Evolutionary conservation across 2,888 invertebrate species (phyloP).

Genomic region (Sarcophaga subvicina): DNA sequence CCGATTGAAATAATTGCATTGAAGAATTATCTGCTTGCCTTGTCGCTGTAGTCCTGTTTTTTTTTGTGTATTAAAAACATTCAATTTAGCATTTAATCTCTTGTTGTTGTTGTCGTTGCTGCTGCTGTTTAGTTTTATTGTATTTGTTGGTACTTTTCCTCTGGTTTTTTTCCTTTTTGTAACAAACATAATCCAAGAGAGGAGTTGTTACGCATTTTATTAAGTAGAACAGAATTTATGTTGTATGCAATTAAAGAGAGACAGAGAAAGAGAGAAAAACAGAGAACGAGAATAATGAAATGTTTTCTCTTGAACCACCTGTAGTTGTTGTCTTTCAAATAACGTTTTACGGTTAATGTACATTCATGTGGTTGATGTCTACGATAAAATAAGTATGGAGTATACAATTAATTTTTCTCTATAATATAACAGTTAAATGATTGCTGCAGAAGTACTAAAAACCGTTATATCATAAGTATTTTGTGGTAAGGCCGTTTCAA

Average conservation of each 20-base stretch:
- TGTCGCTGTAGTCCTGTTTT: conserved; percentile 6
- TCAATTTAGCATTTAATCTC: conserved; percentile 39
- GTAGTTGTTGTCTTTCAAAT: not conserved
- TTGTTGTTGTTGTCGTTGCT: not conserved
- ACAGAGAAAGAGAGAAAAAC: not conserved
- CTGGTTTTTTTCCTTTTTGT: not conserved
- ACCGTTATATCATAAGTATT: not conserved
- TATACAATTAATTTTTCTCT: too few species aligned
- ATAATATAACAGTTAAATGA: not conserved
- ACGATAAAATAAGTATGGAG: not conserved
- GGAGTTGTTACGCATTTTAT: conserved; percentile 19
- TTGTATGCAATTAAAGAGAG: not conserved
- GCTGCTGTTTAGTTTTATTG: too few species aligned
- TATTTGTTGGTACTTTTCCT: too few species aligned
- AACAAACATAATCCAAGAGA: conserved; percentile 14
- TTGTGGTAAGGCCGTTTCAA: not conserved
- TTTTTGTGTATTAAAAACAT: conserved; percentile 10
- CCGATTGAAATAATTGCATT: not conserved
- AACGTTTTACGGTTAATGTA: conserved; percentile 6
- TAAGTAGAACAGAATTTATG: not conserved
- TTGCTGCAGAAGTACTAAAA: not conserved
- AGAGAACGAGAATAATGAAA: too few species aligned
- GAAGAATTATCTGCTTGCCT: conserved; percentile 2
- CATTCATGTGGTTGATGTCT: not conserved
- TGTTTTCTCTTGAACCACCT: not conserved